Evolutionary conservation across 2,888 invertebrate genomes (phyloP).

Genomic region (Alcis repandata): DNA sequence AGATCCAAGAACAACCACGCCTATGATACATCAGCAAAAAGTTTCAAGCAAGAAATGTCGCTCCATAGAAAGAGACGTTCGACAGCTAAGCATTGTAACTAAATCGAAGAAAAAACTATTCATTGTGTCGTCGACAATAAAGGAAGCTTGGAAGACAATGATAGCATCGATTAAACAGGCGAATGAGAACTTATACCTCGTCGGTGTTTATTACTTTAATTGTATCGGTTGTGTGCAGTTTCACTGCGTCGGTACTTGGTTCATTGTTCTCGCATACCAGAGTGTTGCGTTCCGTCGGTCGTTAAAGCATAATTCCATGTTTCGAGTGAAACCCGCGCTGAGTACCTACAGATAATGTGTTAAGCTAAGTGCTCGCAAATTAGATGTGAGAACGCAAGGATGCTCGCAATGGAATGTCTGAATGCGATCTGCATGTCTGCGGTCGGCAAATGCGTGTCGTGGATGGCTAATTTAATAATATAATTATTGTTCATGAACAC

Average conservation of each 20-base stretch:
- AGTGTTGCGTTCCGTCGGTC: slow-evolving; percentile 69
- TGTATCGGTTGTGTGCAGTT: slow-evolving; percentile 80
- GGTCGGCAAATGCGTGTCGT: slow-evolving; percentile 55
- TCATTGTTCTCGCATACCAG: slow-evolving; percentile 77
- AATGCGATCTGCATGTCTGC: slow-evolving; percentile 55
- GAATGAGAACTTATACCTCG: slow-evolving; percentile 78
- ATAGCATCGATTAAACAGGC: slow-evolving; percentile 75
- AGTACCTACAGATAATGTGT: slow-evolving; percentile 62
- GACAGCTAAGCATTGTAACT: slow-evolving; percentile 71
- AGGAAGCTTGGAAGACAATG: slow-evolving; percentile 81
- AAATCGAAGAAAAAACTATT: slow-evolving; percentile 73
- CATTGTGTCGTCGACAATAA: slow-evolving; percentile 73
- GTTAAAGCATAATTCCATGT: slow-evolving; percentile 78
- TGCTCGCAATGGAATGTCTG: slow-evolving; percentile 60
- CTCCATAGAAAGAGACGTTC: slow-evolving; percentile 61
- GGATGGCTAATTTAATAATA: slow-evolving; percentile 53
- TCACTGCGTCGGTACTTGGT: slow-evolving; percentile 76
- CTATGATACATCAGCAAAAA: slow-evolving; percentile 57
- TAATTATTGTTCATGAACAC: slow-evolving; percentile 34
- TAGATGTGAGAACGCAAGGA: slow-evolving; percentile 68
- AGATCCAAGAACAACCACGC: slow-evolving; percentile 61
- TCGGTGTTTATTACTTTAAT: slow-evolving; percentile 79
- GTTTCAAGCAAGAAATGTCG: slow-evolving; percentile 60
- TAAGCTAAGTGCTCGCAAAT: slow-evolving; percentile 61
- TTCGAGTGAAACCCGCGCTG: slow-evolving; percentile 75